Conservation (phyloP, 1,140 invertebrate species). For the Lepidurus couesii region DNA sequence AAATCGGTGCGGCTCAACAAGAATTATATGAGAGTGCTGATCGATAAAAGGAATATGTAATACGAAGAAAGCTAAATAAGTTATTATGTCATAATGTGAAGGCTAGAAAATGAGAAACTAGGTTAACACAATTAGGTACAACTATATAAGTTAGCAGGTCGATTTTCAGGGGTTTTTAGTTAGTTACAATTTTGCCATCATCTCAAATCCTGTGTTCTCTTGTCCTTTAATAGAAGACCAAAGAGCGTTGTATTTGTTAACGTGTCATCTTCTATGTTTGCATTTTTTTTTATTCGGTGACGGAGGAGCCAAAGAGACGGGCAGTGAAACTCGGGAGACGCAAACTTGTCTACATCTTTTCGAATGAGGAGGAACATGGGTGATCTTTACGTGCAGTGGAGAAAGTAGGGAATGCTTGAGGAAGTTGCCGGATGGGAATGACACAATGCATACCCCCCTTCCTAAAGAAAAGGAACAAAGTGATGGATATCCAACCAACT, state of each 20-base stretch:
- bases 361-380: not conserved
- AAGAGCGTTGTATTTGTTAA: not conserved
- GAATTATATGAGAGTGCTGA: no score
- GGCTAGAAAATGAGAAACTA: not conserved
- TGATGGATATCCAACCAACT: constrained; percentile 1
- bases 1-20: not conserved
- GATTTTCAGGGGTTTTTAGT: no score
- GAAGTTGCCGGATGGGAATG: not conserved
- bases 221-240: not conserved
- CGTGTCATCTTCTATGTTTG: not conserved
- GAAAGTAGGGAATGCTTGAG: constrained; percentile 5
- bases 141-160: no score
- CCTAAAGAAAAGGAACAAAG: not conserved
- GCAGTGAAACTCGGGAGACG: not conserved
- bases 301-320: not conserved
- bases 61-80: not conserved
- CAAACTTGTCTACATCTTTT: not conserved
- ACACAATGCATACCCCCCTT: not conserved
- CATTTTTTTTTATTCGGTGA: no score
- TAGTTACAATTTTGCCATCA: no score
- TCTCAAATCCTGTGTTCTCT: no score
- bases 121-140: no score
- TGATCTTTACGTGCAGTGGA: constrained; percentile 12
- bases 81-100: not conserved
- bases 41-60: no score